Evolutionary conservation across 2,888 invertebrate species (phyloP).

Genomic region (Aleiodes testaceus): DNA sequence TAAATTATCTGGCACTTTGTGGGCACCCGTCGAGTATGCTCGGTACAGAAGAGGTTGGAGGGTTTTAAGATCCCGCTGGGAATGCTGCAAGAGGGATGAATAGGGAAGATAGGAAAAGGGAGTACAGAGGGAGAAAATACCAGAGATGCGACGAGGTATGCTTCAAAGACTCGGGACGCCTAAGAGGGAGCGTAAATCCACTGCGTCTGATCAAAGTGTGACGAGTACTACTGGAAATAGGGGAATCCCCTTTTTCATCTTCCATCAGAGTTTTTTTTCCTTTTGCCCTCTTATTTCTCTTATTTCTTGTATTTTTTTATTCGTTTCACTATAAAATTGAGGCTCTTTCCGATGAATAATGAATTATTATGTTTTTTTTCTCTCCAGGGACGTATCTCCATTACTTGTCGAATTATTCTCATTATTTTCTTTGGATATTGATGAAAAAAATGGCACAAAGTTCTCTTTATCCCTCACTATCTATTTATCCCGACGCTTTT

Average conservation of each 20-base stretch:
- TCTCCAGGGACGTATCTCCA: no score
- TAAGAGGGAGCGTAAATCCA: constrained; percentile 57
- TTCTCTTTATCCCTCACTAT: not conserved
- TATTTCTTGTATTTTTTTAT: constrained; percentile 20
- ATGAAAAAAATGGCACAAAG: not conserved
- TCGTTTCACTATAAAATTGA: not conserved
- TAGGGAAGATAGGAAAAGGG: not conserved
- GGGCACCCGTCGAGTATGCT: constrained; percentile 37
- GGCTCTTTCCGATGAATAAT: no score
- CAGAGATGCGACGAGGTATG: constrained; percentile 46
- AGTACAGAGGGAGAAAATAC: constrained; percentile 41
- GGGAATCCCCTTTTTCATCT: constrained; percentile 45
- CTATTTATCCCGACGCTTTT: not conserved
- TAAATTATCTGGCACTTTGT: constrained; percentile 46
- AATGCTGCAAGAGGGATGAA: not conserved
- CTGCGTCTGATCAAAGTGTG: constrained; percentile 65
- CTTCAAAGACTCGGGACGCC: constrained; percentile 45
- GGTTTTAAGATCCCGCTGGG: constrained; percentile 26
- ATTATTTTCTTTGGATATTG: no score
- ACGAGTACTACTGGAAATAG: constrained; percentile 56
- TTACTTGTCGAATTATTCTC: no score
- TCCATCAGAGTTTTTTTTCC: constrained; percentile 18
- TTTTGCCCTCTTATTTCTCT: not conserved
- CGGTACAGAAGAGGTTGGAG: constrained; percentile 26
- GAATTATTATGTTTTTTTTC: no score